Conservation (phyloP, 2,113 vertebrate species). For the Eurystomus gularis region DNA sequence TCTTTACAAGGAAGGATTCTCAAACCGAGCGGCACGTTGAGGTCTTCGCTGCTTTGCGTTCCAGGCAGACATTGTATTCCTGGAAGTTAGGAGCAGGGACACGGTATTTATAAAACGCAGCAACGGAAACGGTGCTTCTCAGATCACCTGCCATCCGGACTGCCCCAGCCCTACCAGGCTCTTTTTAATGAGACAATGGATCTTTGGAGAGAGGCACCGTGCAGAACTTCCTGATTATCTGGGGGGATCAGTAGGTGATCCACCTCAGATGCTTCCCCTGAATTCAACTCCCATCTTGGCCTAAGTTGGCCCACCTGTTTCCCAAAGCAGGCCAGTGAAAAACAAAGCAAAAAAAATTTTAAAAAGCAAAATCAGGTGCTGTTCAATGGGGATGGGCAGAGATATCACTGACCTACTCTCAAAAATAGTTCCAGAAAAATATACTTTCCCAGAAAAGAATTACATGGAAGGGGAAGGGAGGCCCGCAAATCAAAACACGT, state of each 20-base stretch:
- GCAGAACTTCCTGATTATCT: background rate
- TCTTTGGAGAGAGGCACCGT: background rate
- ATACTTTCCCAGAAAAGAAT: background rate
- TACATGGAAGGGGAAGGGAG: background rate
- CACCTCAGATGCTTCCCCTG: background rate
- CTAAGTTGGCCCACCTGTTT: background rate
- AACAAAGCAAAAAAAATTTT: background rate
- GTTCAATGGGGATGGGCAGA: background rate
- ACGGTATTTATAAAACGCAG: slow-evolving; percentile 2
- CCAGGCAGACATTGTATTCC: slow-evolving; percentile 8
- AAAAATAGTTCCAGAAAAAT: background rate
- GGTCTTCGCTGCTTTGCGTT: background rate
- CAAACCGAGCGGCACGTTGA: background rate
- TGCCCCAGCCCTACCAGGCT: background rate
- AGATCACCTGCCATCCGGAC: background rate
- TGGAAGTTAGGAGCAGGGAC: slow-evolving; percentile 43
- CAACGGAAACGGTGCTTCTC: background rate
- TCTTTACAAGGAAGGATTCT: background rate
- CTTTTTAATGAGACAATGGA: background rate
- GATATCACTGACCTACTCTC: background rate
- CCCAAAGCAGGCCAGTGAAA: background rate
- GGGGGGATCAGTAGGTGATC: background rate
- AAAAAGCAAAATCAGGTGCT: background rate
- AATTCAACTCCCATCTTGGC: background rate
- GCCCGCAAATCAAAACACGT: background rate